Conservation (phyloP, 2,113 vertebrate species). For the Oncorhynchus masou region DNA sequence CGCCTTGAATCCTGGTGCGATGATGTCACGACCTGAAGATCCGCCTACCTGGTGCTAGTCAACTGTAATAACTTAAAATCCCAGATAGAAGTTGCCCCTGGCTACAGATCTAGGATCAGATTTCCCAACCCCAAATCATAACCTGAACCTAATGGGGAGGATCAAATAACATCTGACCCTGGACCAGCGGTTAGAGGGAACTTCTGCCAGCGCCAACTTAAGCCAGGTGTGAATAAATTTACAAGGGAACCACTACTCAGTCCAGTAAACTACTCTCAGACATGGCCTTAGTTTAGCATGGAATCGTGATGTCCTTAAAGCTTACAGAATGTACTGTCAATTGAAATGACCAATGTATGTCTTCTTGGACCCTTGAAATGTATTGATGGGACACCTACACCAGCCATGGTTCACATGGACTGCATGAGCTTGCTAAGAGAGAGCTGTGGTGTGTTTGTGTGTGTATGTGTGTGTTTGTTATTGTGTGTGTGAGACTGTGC, state of each 20-base stretch:
- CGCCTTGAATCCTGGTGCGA: conserved; percentile 45
- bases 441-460: conserved; percentile 13
- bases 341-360: conserved; percentile 39
- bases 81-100: too few relatives aligned
- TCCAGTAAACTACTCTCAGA: conserved; percentile 60
- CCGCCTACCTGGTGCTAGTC: conserved; percentile 43
- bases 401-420: conserved; percentile 20
- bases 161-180: not conserved
- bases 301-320: conserved; percentile 38
- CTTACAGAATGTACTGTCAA: conserved; percentile 62
- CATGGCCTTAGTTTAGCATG: conserved; percentile 43
- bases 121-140: too few relatives aligned
- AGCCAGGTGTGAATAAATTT: conserved; percentile 42
- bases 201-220: conserved; percentile 14
- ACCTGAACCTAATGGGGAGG: too few relatives aligned
- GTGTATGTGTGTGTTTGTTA: conserved; percentile 9
- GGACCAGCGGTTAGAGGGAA: too few relatives aligned
- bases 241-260: conserved; percentile 71
- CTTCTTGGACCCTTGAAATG: conserved; percentile 62
- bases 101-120: too few relatives aligned
- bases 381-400: conserved; percentile 24
- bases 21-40: conserved; percentile 25
- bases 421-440: conserved; percentile 21
- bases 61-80: not conserved
- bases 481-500: conserved; percentile 3